A percentile compares a stretch with the other conserved stretches of the same genome.
Evolutionary conservation across 2,888 invertebrate species (phyloP).

Genomic region (Philereme transversata): DNA sequence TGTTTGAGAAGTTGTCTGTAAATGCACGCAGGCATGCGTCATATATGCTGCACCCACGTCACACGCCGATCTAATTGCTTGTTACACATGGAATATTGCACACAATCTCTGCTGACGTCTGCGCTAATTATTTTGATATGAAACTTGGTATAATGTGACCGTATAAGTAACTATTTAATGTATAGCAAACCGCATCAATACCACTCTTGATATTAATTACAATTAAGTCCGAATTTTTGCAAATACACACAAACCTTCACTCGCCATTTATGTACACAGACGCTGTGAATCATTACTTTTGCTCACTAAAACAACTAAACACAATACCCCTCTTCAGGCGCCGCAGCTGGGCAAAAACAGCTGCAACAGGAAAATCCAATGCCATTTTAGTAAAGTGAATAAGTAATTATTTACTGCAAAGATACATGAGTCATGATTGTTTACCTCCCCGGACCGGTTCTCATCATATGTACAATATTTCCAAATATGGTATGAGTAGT

Average conservation of each 20-base stretch:
- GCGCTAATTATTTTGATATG: constrained; percentile 10
- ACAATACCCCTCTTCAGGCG: constrained; percentile 31
- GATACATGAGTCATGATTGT: constrained; percentile 61
- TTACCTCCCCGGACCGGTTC: constrained; percentile 61
- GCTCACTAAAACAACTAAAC: constrained; percentile 26
- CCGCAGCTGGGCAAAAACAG: constrained; percentile 36
- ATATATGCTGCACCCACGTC: constrained; percentile 53
- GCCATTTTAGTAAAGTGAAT: constrained; percentile 48
- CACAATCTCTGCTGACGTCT: constrained; percentile 17
- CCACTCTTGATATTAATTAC: neutral
- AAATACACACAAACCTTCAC: constrained; percentile 25
- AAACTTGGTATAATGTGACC: constrained; percentile 1
- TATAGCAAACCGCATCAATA: neutral
- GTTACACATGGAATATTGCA: constrained; percentile 45
- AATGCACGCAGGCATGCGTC: constrained; percentile 55
- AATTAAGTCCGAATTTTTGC: constrained; percentile 7
- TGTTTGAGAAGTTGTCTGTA: constrained; percentile 38
- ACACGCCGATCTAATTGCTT: constrained; percentile 60
- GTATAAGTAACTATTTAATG: neutral
- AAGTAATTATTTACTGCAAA: constrained; percentile 50
- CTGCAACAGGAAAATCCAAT: constrained; percentile 54
- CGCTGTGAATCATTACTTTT: constrained; percentile 30
- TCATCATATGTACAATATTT: constrained; percentile 62
- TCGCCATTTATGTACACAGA: constrained; percentile 29
- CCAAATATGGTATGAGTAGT: constrained; percentile 63